These are phyloP conservation scores for Sinodicranocentrus sp. DNA, from an alignment of 2,888 invertebrate genomes.

Conservation along the genomic window DNA sequence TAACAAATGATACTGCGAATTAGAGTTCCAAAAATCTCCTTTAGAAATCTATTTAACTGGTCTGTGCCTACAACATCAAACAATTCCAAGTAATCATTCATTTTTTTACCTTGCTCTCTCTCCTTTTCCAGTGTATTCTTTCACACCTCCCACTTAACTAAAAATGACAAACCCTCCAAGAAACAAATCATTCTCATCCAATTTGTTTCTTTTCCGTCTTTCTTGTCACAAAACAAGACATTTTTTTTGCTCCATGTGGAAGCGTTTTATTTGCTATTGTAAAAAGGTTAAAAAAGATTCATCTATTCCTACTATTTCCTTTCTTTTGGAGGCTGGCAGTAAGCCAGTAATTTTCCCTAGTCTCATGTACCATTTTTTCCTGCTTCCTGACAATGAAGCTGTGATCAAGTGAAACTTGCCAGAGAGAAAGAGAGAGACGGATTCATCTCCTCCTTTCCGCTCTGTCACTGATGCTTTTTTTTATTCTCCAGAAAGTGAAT, in stretches of 20 bases:
- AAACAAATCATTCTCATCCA: neutral
- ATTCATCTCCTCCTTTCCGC: constrained; percentile 33
- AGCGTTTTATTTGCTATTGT: neutral
- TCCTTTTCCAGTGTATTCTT: no score
- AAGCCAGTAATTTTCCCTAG: constrained; percentile 9
- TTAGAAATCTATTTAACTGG: neutral
- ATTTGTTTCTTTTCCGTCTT: neutral
- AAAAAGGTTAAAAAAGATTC: neutral
- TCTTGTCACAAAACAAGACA: neutral
- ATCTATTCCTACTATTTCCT: neutral
- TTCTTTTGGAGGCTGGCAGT: neutral
- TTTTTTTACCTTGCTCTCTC: no score
- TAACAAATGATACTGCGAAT: no score
- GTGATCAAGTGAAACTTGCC: constrained; percentile 5
- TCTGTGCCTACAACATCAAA: neutral
- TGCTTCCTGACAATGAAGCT: constrained; percentile 14
- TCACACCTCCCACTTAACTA: no score
- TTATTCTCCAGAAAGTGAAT: neutral
- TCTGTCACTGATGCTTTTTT: constrained; percentile 2
- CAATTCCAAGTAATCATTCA: neutral
- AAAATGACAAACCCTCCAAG: no score
- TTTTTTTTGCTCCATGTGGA: constrained; percentile 1
- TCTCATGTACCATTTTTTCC: no score
- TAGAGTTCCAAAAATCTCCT: no score
- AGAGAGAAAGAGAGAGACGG: neutral